phyloP scores from a whole-genome alignment of 1,140 invertebrate genomes.

The Eupeodes corollae region DNA sequence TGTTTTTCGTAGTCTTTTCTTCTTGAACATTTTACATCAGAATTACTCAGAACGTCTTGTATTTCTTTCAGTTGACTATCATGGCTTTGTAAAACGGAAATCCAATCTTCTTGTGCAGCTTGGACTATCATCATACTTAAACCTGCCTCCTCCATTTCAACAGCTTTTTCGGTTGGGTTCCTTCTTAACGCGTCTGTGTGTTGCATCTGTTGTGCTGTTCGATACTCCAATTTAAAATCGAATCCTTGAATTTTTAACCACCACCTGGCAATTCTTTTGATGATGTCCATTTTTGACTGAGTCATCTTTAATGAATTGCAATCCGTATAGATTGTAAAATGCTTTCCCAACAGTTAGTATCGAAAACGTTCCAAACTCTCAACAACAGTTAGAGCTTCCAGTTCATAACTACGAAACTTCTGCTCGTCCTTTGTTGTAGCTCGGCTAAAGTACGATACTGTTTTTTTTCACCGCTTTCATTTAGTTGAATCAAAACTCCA shows the following conservation, averaged over 20 bases:
- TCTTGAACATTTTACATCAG: not conserved
- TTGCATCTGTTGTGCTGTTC: constrained; percentile 16
- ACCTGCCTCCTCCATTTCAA: not conserved
- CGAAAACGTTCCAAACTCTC: constrained; percentile 1
- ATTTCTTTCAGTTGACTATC: not conserved
- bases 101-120: not conserved
- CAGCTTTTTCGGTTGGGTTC: not conserved
- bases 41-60: not conserved
- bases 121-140: not conserved
- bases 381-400: constrained; percentile 4
- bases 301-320: not conserved
- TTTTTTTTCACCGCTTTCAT: not conserved
- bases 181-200: constrained; percentile 25
- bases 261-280: constrained; percentile 28
- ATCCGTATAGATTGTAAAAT: constrained; percentile 4
- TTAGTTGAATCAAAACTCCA: not conserved
- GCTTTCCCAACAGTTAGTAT: not conserved
- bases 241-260: constrained; percentile 23
- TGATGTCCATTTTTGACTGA: not conserved
- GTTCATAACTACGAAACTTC: constrained; percentile 7
- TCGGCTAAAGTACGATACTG: constrained; percentile 5
- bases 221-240: constrained; percentile 26
- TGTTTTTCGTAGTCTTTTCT: not conserved
- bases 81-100: not conserved
- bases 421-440: constrained; percentile 7